Percentiles rank a stretch among this genome's conserved stretches.
Evolutionary conservation across 2,888 invertebrate species (phyloP).

Genomic region (Drosophila testacea): DNA sequence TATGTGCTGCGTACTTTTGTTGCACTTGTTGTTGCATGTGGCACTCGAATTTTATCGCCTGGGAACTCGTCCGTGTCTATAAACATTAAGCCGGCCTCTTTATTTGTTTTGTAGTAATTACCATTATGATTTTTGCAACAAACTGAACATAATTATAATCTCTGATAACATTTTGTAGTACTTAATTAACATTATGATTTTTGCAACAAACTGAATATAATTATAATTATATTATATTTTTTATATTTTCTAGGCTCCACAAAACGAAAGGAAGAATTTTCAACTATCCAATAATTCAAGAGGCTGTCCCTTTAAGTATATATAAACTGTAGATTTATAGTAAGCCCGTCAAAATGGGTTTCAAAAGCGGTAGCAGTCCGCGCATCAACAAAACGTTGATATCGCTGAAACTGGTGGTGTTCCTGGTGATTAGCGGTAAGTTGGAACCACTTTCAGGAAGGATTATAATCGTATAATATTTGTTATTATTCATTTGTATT

Average conservation of each 20-base stretch:
- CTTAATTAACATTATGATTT: constrained; percentile 18
- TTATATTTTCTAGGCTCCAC: constrained; percentile 12
- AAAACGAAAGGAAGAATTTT: constrained; percentile 13
- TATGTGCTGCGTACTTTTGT: not conserved
- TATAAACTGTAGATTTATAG: constrained; percentile 10
- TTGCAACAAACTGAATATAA: constrained; percentile 10
- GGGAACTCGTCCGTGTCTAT: constrained; percentile 25
- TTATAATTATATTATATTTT: no score
- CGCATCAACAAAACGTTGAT: constrained; percentile 90
- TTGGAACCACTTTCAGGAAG: not conserved
- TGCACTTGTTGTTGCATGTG: constrained; percentile 43
- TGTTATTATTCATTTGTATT: not conserved
- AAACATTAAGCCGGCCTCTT: constrained; percentile 6
- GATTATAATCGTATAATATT: not conserved
- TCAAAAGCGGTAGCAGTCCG: constrained; percentile 81
- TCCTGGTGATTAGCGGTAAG: constrained; percentile 92
- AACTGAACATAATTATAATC: constrained; percentile 4
- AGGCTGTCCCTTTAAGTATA: not conserved
- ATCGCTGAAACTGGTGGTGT: constrained; percentile 92
- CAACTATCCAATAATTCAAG: not conserved
- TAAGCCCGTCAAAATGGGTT: constrained; percentile 74
- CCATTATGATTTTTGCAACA: constrained; percentile 15
- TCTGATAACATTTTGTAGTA: not conserved
- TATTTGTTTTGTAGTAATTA: constrained; percentile 17
- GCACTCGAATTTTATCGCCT: constrained; percentile 26